A percentile compares a stretch with the other conserved stretches of the same genome.
Conservation (phyloP, 30 jellyfish, hydroid and myxozoan species). For the Aurelia aurita complex sp. Pacific region DNA sequence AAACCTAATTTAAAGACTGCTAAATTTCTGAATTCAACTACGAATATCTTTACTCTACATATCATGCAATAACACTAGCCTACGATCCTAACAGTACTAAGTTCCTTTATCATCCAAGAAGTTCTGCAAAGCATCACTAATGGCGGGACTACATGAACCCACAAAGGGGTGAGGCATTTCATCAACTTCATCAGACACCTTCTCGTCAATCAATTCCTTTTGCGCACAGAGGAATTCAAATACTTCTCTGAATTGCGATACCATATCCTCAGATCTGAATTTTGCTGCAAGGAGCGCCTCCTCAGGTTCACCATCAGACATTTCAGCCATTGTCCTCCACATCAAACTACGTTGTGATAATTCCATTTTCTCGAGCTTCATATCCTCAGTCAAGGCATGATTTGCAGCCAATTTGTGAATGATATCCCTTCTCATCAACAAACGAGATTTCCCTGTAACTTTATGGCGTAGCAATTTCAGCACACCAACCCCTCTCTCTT, state of each 20-base stretch:
- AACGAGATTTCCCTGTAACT: constrained; percentile 34
- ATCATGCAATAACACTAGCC: too few species aligned
- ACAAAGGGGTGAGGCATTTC: constrained; percentile 11
- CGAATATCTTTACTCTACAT: too few species aligned
- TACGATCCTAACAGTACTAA: too few species aligned
- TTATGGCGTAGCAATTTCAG: constrained; percentile 60
- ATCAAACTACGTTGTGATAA: constrained; percentile 58
- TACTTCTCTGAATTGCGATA: constrained; percentile 28
- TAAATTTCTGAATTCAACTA: too few species aligned
- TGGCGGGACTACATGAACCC: constrained; percentile 43
- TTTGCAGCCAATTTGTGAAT: constrained; percentile 86
- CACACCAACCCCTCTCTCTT: constrained; percentile 88
- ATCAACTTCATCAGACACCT: neutral
- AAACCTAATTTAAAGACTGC: too few species aligned
- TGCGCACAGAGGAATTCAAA: constrained; percentile 44
- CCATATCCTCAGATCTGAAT: constrained; percentile 48
- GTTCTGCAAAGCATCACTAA: constrained; percentile 21
- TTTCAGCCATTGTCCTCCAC: constrained; percentile 86
- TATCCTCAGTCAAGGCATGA: constrained; percentile 63
- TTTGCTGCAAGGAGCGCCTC: constrained; percentile 84
- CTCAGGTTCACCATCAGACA: constrained; percentile 72
- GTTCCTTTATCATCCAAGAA: neutral
- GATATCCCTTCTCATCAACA: constrained; percentile 89
- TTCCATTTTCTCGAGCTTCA: constrained; percentile 61
- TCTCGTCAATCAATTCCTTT: neutral